Evolutionary conservation across 2,888 invertebrate species (phyloP), one percentile per base, ranked within the genome.

Genomic region (Lacanobia wlatinum): DNA sequence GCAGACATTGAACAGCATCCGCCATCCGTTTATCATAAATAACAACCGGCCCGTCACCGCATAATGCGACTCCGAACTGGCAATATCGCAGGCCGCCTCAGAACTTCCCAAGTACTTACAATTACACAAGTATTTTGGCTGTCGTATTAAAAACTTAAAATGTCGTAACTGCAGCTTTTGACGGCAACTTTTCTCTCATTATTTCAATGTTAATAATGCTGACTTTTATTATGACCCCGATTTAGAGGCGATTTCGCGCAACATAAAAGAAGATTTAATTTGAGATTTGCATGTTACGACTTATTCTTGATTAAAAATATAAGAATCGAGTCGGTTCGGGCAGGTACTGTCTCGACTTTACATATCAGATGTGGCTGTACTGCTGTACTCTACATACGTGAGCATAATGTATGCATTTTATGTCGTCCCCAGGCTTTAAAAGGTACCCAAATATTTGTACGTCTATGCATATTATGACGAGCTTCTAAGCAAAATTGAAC

Each of bases 181-280:
- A 28, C 28, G 50, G 23, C 48, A 63, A 64, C 28, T 55, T 55
- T 66, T 28, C 38, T 43, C 23, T 28, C 60, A 53, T 71, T 58
- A 61, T 61, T 70, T 67, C 21, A 64, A 71, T 60, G 61, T 60
- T 50, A 73, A 73, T 78, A 66, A 59, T 43, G 43, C 66, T 53
- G 66, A 59, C 38, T 73, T 84, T 81, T 69, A 69, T 66, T 83
- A 70, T 70, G 43, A 58, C 12, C 43, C 63, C 70, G 65, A 78
- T 75, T 78, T 56, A 67, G 21, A 18, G 66, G 59, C 46, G 60
- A 71, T 71, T 84, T 56, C 48, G 59, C 14, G 53, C 21, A 73
- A 75, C 58, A 61, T 74, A 73, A 82, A 80, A 69, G 48, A 28
- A 65, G 73, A 80, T 82, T 84, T 80, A 76, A 82, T 84, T 73